Percentiles rank a stretch among this genome's conserved stretches.
Evolutionary conservation across 2,888 invertebrate species (phyloP).

Genomic region (Drosophila tanythrix): DNA sequence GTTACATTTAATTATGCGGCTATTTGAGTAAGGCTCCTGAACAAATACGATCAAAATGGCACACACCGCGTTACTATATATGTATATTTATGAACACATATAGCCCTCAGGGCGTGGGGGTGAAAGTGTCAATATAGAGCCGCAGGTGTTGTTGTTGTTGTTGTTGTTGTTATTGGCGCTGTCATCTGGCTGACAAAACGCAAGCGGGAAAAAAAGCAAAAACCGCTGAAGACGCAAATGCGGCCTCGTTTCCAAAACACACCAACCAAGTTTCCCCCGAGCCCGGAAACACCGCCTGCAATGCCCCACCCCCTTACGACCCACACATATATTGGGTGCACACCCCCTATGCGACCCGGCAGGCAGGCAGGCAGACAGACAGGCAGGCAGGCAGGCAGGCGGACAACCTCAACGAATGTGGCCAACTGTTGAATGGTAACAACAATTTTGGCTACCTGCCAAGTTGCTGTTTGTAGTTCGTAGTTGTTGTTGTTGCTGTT

Average conservation of each 20-base stretch:
- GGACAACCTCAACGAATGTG: slow-evolving; percentile 51
- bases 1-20: slow-evolving; percentile 67
- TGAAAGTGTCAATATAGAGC: slow-evolving; percentile 70
- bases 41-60: slow-evolving; percentile 50
- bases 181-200: slow-evolving; percentile 74
- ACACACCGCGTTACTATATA: not conserved
- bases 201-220: slow-evolving; percentile 74
- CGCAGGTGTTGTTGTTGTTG: slow-evolving; percentile 63
- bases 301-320: not conserved
- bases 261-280: slow-evolving; percentile 25
- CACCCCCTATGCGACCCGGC: not conserved
- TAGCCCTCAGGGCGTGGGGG: not conserved
- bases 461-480: slow-evolving; percentile 25
- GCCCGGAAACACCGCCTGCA: not conserved
- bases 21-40: slow-evolving; percentile 62
- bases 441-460: slow-evolving; percentile 53
- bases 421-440: slow-evolving; percentile 71
- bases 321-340: not conserved
- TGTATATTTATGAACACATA: not conserved
- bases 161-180: slow-evolving; percentile 40
- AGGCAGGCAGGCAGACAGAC: not conserved
- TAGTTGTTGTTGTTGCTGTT: slow-evolving; percentile 3
- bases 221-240: slow-evolving; percentile 64
- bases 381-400: slow-evolving; percentile 3
- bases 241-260: slow-evolving; percentile 66